These are phyloP conservation scores for Monopterus albus DNA, from an alignment of 2,113 vertebrate genomes.

Conservation along the genomic window DNA sequence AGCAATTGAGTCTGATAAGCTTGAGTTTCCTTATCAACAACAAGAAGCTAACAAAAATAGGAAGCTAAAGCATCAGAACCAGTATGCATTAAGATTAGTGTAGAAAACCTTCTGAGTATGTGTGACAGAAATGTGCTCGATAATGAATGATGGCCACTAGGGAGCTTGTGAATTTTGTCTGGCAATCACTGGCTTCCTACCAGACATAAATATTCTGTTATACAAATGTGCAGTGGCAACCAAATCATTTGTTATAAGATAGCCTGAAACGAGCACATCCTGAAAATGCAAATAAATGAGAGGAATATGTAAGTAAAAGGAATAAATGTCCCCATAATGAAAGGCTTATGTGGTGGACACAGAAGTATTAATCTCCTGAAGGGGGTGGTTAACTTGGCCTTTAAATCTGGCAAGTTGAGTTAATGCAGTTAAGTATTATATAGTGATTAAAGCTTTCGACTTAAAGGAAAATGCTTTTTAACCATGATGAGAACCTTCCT, in stretches of 20 bases:
- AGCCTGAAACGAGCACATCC: not conserved
- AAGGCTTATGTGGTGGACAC: constrained; percentile 14
- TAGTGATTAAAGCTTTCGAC: no score
- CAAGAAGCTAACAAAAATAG: not conserved
- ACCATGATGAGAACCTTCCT: not conserved
- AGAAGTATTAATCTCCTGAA: constrained; percentile 4
- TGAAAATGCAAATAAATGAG: constrained; percentile 34
- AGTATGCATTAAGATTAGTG: not conserved
- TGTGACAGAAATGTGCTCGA: constrained; percentile 5
- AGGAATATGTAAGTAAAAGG: constrained; percentile 15
- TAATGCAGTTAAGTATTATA: no score
- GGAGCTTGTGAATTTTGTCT: constrained; percentile 4
- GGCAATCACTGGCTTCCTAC: not conserved
- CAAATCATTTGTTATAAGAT: constrained; percentile 26
- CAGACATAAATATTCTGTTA: constrained; percentile 34
- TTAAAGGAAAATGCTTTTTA: not conserved
- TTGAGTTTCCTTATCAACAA: not conserved
- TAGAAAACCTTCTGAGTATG: not conserved
- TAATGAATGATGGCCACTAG: constrained; percentile 21
- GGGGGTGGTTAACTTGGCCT: not conserved
- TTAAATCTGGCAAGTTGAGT: constrained; percentile 4
- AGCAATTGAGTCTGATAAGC: constrained; percentile 3
- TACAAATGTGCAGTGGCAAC: constrained; percentile 27
- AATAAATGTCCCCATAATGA: constrained; percentile 22
- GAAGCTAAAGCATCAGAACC: not conserved